Conservation (phyloP, 92 coral and sea anemone genomes). For the Actinernus sp. region DNA sequence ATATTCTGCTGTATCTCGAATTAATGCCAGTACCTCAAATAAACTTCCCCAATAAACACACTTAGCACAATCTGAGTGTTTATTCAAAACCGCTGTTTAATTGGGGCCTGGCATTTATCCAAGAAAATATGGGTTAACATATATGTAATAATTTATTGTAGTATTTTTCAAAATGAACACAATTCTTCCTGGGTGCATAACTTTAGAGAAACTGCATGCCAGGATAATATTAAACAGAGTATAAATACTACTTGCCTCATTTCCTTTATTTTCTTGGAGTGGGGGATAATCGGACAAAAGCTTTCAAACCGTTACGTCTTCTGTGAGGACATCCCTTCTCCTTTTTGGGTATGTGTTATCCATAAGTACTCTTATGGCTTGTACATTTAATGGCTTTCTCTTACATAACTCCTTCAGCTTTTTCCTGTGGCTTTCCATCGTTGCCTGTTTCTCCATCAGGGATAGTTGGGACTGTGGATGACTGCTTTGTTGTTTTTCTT, state of each 20-base stretch:
- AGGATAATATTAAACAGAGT: too few species aligned
- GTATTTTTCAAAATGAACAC: too few species aligned
- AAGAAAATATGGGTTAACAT: too few species aligned
- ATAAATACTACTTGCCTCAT: constrained; percentile 54
- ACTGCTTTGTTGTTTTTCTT: neutral
- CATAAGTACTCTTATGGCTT: neutral
- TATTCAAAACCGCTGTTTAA: too few species aligned
- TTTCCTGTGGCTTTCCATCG: neutral
- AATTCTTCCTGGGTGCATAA: too few species aligned
- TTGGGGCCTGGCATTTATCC: too few species aligned
- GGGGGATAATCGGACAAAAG: constrained; percentile 27
- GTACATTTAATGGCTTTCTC: neutral
- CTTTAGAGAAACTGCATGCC: too few species aligned
- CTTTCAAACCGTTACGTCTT: neutral
- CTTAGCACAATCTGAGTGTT: too few species aligned
- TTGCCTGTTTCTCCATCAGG: constrained; percentile 33
- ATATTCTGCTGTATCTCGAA: too few species aligned
- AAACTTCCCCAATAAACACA: too few species aligned
- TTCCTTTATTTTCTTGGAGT: constrained; percentile 35
- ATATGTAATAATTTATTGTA: too few species aligned
- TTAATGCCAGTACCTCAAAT: too few species aligned
- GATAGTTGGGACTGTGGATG: neutral
- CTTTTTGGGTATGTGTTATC: constrained; percentile 15
- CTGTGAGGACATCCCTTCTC: neutral
- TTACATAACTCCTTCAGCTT: constrained; percentile 3